A percentile compares a stretch with the other conserved stretches of the same genome.
These are phyloP conservation scores for Nephrotoma guestfalica DNA, from an alignment of 2,888 invertebrate species.

Conservation along the genomic window DNA sequence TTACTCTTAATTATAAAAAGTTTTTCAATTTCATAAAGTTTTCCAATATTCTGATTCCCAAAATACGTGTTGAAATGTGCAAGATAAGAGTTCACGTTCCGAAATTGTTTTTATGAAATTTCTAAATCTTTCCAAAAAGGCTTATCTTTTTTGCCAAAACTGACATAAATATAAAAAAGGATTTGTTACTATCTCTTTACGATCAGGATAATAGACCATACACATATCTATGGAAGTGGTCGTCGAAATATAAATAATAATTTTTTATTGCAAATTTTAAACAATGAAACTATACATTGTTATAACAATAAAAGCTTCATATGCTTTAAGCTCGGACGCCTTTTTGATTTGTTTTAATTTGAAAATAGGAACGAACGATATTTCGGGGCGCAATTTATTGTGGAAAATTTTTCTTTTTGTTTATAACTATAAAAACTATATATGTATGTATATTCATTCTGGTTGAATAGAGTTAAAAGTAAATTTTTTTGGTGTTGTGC, in stretches of 20 bases:
- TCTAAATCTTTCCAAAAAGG: background rate
- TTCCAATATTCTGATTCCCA: background rate
- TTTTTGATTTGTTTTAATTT: background rate
- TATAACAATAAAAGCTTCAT: background rate
- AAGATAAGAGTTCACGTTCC: background rate
- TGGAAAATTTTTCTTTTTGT: background rate
- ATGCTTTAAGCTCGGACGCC: background rate
- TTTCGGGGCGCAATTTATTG: background rate
- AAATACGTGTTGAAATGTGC: background rate
- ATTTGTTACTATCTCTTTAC: background rate
- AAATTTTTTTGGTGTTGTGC: background rate
- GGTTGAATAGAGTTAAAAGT: background rate
- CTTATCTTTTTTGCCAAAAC: background rate
- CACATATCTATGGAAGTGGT: background rate
- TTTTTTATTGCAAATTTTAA: background rate
- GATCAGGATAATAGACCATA: background rate
- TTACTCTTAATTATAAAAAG: background rate
- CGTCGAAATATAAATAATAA: background rate
- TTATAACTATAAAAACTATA: background rate
- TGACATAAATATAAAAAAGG: background rate
- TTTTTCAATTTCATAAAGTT: background rate
- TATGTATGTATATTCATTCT: background rate
- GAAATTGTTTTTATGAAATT: background rate
- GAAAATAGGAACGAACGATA: background rate
- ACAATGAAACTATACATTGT: background rate